phyloP scores from a whole-genome alignment of 2,888 invertebrate genomes.

The Crepidodera aurea region DNA sequence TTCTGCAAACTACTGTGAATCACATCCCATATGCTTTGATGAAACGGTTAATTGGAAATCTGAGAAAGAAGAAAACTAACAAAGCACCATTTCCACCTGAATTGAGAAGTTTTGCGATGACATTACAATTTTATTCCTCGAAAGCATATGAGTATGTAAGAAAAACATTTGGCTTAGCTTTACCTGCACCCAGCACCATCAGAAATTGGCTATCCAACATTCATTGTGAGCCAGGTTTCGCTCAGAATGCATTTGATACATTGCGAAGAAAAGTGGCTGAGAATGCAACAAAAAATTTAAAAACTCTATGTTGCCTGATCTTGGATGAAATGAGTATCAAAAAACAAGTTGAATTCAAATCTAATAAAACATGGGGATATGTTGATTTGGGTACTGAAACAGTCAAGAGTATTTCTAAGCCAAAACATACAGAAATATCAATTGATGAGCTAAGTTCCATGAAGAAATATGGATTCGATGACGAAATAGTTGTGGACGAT shows the following conservation, averaged over 20 bases:
- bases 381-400: conserved; percentile 36
- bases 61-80: background rate
- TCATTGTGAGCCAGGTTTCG: background rate
- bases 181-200: conserved; percentile 25
- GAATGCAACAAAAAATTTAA: background rate
- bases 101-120: conserved; percentile 32
- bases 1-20: too few relatives aligned
- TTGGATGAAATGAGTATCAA: conserved; percentile 42
- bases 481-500: background rate
- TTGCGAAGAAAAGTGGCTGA: conserved; percentile 29
- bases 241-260: too few relatives aligned
- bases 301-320: conserved; percentile 34
- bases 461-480: background rate
- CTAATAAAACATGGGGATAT: conserved; percentile 36
- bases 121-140: conserved; percentile 31
- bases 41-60: too few relatives aligned
- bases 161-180: conserved; percentile 19
- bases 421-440: too few relatives aligned
- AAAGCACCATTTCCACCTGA: background rate
- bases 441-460: background rate
- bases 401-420: too few relatives aligned
- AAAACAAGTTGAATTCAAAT: conserved; percentile 41
- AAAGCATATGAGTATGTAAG: conserved; percentile 36
- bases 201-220: conserved; percentile 22
- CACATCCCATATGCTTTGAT: too few relatives aligned